Percentiles rank a stretch among this genome's conserved stretches.
These are phyloP conservation scores for Hydrotaea cyrtoneurina DNA, from an alignment of 2,888 invertebrate genomes.

Conservation along the genomic window DNA sequence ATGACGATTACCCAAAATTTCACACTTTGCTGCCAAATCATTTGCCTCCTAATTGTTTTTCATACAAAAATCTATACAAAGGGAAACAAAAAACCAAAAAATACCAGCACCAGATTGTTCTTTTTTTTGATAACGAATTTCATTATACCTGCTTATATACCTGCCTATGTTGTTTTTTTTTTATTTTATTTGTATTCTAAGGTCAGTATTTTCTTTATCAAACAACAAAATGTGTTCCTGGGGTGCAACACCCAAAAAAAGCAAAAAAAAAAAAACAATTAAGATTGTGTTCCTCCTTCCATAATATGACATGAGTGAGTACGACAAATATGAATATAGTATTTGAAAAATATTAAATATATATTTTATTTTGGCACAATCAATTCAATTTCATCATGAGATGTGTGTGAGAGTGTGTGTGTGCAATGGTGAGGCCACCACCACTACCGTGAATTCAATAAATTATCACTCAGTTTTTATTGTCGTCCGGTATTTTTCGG, in stretches of 20 bases:
- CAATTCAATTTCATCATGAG: constrained; percentile 12
- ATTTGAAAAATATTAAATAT: background rate
- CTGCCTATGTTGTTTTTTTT: too few species aligned
- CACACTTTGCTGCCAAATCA: too few species aligned
- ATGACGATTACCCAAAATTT: too few species aligned
- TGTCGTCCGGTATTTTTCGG: background rate
- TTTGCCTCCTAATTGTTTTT: too few species aligned
- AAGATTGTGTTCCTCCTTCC: background rate
- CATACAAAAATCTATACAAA: too few species aligned
- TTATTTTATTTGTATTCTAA: constrained; percentile 38
- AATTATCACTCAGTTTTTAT: background rate
- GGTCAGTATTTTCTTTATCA: background rate
- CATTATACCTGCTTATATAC: too few species aligned
- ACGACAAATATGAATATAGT: background rate
- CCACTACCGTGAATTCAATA: too few species aligned
- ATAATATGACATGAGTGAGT: background rate
- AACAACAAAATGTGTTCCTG: background rate
- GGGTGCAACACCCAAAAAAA: background rate
- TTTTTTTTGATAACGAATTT: too few species aligned
- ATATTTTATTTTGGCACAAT: constrained; percentile 2
- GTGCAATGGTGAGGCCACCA: too few species aligned
- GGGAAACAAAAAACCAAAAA: too few species aligned
- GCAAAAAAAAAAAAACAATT: too few species aligned
- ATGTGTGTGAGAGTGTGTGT: background rate
- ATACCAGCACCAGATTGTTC: too few species aligned